phyloP scores from a whole-genome alignment of 2,888 invertebrate genomes.

The Capitulum mitella region DNA sequence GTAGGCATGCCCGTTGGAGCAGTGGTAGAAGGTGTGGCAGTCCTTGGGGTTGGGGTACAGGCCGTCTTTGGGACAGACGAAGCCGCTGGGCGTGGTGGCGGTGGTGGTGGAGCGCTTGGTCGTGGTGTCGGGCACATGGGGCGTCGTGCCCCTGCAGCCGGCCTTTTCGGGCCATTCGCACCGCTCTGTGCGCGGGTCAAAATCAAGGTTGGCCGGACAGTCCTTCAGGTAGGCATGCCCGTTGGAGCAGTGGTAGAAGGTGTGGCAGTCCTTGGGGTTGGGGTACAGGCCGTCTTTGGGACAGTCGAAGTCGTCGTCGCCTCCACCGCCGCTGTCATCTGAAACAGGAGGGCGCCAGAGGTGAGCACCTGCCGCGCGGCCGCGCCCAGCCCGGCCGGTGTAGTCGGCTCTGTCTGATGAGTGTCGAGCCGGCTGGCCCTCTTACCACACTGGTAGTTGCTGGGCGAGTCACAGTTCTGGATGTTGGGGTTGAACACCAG shows the following conservation, averaged over 20 bases:
- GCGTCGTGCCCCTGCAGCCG: background rate
- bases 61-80: constrained; percentile 2
- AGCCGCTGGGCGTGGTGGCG: background rate
- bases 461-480: constrained; percentile 32
- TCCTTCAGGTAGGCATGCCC: background rate
- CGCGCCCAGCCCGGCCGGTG: too few relatives aligned
- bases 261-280: background rate
- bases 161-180: background rate
- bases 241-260: too few relatives aligned
- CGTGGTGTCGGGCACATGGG: background rate
- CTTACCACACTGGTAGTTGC: constrained; percentile 32
- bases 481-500: constrained; percentile 32
- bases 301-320: too few relatives aligned
- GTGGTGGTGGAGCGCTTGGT: background rate
- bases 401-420: too few relatives aligned
- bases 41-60: background rate
- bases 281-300: background rate
- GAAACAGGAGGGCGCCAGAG: background rate
- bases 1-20: background rate
- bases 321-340: background rate
- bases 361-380: background rate
- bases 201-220: background rate
- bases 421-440: too few relatives aligned
- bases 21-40: background rate
- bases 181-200: background rate